phyloP scores from a whole-genome alignment of 1,140 invertebrate species.

The Heliconius hermathena region DNA sequence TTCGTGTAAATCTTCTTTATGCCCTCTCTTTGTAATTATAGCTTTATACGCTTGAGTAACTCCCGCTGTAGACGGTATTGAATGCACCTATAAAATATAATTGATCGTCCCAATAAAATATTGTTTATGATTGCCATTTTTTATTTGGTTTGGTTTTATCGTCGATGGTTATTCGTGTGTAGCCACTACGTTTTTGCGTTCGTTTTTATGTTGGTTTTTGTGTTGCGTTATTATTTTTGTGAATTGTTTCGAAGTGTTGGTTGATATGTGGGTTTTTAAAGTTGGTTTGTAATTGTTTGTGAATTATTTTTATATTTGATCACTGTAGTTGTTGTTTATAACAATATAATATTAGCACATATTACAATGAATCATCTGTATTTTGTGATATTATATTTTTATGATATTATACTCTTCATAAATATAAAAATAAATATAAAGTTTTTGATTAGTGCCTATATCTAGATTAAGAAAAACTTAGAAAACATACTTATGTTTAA shows the following conservation, averaged over 20 bases:
- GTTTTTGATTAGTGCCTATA: too few relatives aligned
- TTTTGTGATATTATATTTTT: too few relatives aligned
- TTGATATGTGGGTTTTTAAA: not conserved
- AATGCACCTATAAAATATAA: slow-evolving; percentile 76
- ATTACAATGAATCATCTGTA: not conserved
- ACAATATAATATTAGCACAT: not conserved
- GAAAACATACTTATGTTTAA: too few relatives aligned
- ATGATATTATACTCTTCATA: too few relatives aligned
- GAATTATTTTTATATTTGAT: not conserved
- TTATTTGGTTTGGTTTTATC: slow-evolving; percentile 53
- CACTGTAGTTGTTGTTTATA: too few relatives aligned
- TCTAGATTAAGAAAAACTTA: too few relatives aligned
- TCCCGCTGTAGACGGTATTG: slow-evolving; percentile 69
- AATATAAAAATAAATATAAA: too few relatives aligned
- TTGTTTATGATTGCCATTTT: slow-evolving; percentile 70
- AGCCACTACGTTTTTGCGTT: slow-evolving; percentile 43
- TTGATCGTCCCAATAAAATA: slow-evolving; percentile 73
- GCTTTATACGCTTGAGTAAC: slow-evolving; percentile 69
- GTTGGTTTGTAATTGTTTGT: slow-evolving; percentile 1
- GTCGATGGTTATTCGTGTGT: slow-evolving; percentile 52
- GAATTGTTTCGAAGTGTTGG: slow-evolving; percentile 3
- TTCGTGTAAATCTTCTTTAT: slow-evolving; percentile 75
- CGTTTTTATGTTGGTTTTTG: slow-evolving; percentile 18
- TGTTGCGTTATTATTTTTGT: slow-evolving; percentile 18
- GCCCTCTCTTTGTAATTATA: slow-evolving; percentile 69